phyloP scores from a whole-genome alignment of 2,888 invertebrate species.

The Digitonthophagus gazella region DNA sequence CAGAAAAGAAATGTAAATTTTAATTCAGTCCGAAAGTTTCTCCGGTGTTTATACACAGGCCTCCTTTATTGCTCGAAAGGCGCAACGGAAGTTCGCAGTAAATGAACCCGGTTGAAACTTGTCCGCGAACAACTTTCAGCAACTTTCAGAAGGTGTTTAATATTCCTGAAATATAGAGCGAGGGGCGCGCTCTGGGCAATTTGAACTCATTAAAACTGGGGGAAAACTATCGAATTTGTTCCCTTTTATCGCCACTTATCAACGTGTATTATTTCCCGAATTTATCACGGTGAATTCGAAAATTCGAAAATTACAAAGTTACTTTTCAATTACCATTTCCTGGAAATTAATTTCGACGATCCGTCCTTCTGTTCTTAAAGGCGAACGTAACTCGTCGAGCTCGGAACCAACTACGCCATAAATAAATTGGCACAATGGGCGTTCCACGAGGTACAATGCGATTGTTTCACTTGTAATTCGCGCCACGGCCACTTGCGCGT shows the following conservation, averaged over 20 bases:
- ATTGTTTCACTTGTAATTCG: neutral
- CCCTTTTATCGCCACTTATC: slow-evolving; percentile 4
- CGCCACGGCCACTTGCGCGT: neutral
- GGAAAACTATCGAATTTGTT: slow-evolving; percentile 13
- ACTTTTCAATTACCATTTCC: neutral
- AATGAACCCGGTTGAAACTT: slow-evolving; percentile 16
- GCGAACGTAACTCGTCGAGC: neutral
- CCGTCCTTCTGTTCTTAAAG: neutral
- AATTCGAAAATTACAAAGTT: neutral
- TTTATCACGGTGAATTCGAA: slow-evolving; percentile 7
- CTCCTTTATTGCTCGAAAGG: slow-evolving; percentile 10
- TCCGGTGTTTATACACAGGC: slow-evolving; percentile 10
- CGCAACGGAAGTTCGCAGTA: slow-evolving; percentile 10
- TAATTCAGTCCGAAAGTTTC: slow-evolving; percentile 12
- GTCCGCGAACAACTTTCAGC: slow-evolving; percentile 6
- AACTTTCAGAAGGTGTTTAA: slow-evolving; percentile 15
- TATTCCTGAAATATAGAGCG: slow-evolving; percentile 13
- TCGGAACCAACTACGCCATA: neutral
- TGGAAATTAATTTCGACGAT: neutral
- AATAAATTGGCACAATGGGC: neutral
- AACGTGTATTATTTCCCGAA: slow-evolving; percentile 2
- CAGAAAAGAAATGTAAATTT: slow-evolving; percentile 16
- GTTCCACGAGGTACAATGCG: neutral
- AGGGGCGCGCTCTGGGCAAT: slow-evolving; percentile 12
- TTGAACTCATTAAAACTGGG: slow-evolving; percentile 16